Base-by-base conservation (phyloP, 2,113 vertebrate species). In the Empidonax traillii region DNA sequence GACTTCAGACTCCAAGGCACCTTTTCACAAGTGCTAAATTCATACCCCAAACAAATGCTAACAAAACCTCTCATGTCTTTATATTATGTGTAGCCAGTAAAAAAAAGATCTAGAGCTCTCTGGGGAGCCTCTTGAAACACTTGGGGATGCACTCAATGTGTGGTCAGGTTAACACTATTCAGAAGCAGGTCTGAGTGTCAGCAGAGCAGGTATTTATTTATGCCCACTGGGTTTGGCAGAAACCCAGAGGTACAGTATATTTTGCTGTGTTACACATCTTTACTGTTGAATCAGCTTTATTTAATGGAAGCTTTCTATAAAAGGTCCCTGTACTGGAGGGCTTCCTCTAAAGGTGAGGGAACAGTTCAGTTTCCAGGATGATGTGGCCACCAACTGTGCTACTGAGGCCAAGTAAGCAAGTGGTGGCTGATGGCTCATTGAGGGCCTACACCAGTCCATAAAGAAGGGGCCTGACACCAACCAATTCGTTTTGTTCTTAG, bases 1-100 rank as follows among this genome's bases (percentile, higher is more conserved):
- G 72, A 92, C 90, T 95, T 95, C 61, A 96, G 94, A 97, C 94
- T 93, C 65, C 68, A 65, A 90, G 94, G 90, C 88, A 95, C 93
- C 94, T 93, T 88, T 95, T 73, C 79, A 75, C 83, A 87, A 93
- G 59, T 86, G 55, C 72, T 93, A 86, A 94, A 89, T 93, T 95
- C 73, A 81, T 87, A 68, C 62, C 53, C 41, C 31, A 74, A 79
- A 79, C 49, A 96, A 96, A 68, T 7, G 16, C 24, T 94, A 92
- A 85, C 90, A 87, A 88, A 93, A 79, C 49, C 31, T 67, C 80
- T 90, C 61, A 51, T 71, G 61, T 94, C 86, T 73, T 91, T 61
- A 65, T 92, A 62, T 87, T 56, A 89, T 37, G 28, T 58, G n/a
- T 76, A 84, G 56, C 39, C 72, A 68, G 56, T 81, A 78, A 75